phyloP scores from a whole-genome alignment of 2,888 invertebrate species.

The Lasioglossum figueresi region DNA sequence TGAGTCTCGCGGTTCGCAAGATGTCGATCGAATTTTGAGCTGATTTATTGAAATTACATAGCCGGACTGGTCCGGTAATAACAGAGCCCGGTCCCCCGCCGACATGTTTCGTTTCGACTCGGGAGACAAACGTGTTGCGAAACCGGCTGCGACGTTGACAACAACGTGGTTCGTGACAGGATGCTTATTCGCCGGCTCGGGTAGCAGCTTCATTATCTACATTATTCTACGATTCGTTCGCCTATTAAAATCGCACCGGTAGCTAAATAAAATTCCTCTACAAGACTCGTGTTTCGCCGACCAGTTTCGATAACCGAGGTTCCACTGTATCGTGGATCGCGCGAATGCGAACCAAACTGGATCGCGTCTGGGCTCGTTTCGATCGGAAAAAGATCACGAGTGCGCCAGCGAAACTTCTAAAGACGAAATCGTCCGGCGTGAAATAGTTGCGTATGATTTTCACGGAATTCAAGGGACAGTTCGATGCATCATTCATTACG shows the following conservation, averaged over 20 bases:
- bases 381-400: background rate
- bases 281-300: background rate
- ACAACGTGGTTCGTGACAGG: background rate
- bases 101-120: background rate
- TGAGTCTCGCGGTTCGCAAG: conserved; percentile 39
- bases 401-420: background rate
- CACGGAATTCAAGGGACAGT: background rate
- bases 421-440: fast-evolving
- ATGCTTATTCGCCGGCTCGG: background rate
- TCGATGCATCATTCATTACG: background rate
- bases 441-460: background rate
- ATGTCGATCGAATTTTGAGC: conserved; percentile 25
- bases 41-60: conserved; percentile 35
- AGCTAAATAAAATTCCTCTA: background rate
- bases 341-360: background rate
- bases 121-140: background rate
- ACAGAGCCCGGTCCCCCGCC: background rate
- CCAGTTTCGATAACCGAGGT: background rate
- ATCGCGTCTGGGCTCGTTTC: background rate
- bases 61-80: conserved; percentile 1
- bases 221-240: background rate
- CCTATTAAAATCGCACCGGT: background rate
- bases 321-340: background rate
- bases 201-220: background rate
- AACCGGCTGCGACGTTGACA: background rate